Evolutionary conservation across 2,113 vertebrate genomes (phyloP), one percentile per base, ranked within the genome.

Genomic region (Epinephelus fuscoguttatus): DNA sequence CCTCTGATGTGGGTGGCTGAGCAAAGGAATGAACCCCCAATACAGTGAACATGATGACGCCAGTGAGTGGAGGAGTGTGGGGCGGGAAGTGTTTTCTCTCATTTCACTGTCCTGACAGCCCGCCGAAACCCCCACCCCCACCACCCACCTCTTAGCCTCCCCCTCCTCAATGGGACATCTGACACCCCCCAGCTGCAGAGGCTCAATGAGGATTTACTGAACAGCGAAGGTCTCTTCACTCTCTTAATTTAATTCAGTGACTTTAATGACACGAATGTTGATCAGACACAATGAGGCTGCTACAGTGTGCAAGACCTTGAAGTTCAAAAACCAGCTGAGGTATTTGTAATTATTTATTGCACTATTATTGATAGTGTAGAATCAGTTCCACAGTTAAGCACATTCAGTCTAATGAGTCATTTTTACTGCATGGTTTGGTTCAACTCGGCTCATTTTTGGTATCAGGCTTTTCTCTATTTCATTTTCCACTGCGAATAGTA

Each of bases 101-200:
- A 89, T 93, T 93, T 92, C 84, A 92, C 68, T 78, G 62, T 63
- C 64, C 75, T 77, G 81, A 84, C 80, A 81, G 84, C 78, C 88
- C 66, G 27, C 68, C 13, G 42, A 90, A 88, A 77, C 17, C 27
- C 55, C 63, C 74, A 37, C 25, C 72, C 19, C 11, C 12, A 18
- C 19, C 61, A 19, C 4, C 63, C 47, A n/a, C 45, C 73, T 23
- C 70, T 61, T 19, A 1, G 40, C 23, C 81, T 30, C 18, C 63
- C 25, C 59, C 55, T 11, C 78, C 60, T 56, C 81, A 82, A 45
- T 87, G 92, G 56, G 92, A 92, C 84, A 95, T 82, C 88, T 75
- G 90, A 95, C 91, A 49, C 88, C 52, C 47, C 64, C 88, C 93
- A 93, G 94, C 94, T 94, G 93, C 91, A 93, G 77, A 61, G 80